A percentile compares a stretch with the other conserved stretches of the same genome.
Conservation (phyloP, 2,888 invertebrate species). For the Hydrotaea diabolus region DNA sequence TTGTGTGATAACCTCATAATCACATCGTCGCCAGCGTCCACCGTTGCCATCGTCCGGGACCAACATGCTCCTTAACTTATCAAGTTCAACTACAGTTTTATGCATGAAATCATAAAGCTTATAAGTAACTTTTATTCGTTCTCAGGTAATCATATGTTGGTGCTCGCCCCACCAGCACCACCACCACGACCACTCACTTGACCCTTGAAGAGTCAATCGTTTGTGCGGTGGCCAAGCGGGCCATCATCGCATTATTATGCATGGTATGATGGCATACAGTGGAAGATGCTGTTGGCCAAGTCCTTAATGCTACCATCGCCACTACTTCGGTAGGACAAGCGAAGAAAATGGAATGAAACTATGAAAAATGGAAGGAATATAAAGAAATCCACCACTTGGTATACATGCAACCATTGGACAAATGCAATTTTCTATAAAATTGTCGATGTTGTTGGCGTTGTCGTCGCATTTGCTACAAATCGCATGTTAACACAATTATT, state of each 20-base stretch:
- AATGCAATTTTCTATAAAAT: slow-evolving; percentile 65
- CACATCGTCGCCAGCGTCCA: background rate
- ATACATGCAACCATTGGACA: slow-evolving; percentile 66
- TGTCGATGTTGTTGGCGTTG: slow-evolving; percentile 51
- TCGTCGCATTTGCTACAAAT: slow-evolving; percentile 63
- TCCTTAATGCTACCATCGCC: background rate
- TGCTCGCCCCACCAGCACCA: slow-evolving; percentile 38
- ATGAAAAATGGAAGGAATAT: slow-evolving; percentile 72
- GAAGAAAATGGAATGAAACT: slow-evolving; percentile 57
- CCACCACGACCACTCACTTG: too few species aligned
- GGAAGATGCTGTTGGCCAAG: slow-evolving; percentile 49
- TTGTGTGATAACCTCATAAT: slow-evolving; percentile 35
- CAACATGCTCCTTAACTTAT: background rate
- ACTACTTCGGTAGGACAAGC: slow-evolving; percentile 24
- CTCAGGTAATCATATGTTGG: slow-evolving; percentile 63
- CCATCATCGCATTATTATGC: slow-evolving; percentile 64
- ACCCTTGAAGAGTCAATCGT: slow-evolving; percentile 38
- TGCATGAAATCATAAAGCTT: slow-evolving; percentile 58
- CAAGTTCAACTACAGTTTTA: slow-evolving; percentile 14
- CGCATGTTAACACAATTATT: slow-evolving; percentile 66
- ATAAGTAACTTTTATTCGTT: slow-evolving; percentile 59
- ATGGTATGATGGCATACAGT: slow-evolving; percentile 50
- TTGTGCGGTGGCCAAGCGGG: background rate
- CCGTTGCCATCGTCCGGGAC: background rate
- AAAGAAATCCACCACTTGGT: slow-evolving; percentile 73